These are phyloP conservation scores for Rhagologus leucostigma DNA, from an alignment of 2,113 vertebrate species.

Conservation along the genomic window DNA sequence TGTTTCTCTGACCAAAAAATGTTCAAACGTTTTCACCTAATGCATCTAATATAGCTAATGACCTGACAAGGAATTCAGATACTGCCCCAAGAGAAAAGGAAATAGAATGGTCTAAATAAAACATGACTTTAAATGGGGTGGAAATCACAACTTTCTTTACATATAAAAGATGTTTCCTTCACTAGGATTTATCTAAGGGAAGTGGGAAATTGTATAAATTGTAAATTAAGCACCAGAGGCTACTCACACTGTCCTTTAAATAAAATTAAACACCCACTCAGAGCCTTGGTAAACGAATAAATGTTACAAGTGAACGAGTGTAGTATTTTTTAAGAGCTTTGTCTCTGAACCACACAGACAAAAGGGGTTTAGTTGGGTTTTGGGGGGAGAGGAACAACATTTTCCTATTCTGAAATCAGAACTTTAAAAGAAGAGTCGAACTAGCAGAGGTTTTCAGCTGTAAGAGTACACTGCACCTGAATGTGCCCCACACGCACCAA, in stretches of 20 bases:
- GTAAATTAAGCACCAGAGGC: background rate
- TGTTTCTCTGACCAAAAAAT: background rate
- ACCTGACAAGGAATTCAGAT: background rate
- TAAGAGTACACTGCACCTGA: background rate
- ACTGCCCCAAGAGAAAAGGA: background rate
- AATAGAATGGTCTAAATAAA: constrained; percentile 2
- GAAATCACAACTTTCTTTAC: background rate
- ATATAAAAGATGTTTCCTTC: background rate
- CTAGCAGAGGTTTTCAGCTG: background rate
- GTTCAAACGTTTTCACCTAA: background rate
- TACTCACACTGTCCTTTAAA: background rate
- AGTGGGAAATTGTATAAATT: background rate
- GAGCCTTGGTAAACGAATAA: background rate
- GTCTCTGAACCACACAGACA: background rate
- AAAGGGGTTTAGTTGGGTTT: background rate
- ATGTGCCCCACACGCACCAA: background rate
- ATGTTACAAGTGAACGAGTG: background rate
- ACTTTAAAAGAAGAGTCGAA: background rate
- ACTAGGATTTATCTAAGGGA: background rate
- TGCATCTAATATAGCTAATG: constrained; percentile 13
- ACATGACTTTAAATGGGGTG: background rate
- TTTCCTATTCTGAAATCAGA: background rate
- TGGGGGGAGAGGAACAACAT: background rate
- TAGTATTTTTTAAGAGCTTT: background rate
- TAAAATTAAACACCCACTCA: background rate